These are phyloP conservation scores for Alosa sapidissima DNA, from an alignment of 2,797 vertebrate species.

Conservation along the genomic window DNA sequence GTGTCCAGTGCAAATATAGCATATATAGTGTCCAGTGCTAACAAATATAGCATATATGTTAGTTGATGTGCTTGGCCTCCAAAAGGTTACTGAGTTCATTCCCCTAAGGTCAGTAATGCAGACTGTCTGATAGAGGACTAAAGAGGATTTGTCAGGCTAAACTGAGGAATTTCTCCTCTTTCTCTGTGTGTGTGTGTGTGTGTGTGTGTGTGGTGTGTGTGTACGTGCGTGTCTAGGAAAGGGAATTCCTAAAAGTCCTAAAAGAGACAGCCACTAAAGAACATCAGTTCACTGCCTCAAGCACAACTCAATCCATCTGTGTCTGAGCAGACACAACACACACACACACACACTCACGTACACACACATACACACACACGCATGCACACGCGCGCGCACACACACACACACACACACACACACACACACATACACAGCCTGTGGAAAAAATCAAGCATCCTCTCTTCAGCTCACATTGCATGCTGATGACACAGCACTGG, in stretches of 20 bases:
- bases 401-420: conserved; percentile 10
- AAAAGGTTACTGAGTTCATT: too few relatives aligned
- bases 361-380: conserved; percentile 40
- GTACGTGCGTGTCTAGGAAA: background rate
- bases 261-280: too few relatives aligned
- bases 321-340: background rate
- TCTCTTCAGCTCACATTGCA: too few relatives aligned
- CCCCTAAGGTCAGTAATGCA: background rate
- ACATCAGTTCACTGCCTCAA: too few relatives aligned
- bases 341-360: background rate
- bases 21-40: too few relatives aligned
- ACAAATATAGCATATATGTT: too few relatives aligned
- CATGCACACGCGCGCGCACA: background rate
- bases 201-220: background rate
- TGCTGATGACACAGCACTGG: too few relatives aligned
- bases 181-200: background rate
- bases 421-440: background rate
- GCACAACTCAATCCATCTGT: too few relatives aligned
- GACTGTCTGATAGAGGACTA: background rate
- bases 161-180: background rate
- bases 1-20: too few relatives aligned
- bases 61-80: background rate
- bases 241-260: too few relatives aligned
- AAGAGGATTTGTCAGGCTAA: background rate
- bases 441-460: too few relatives aligned